These are phyloP conservation scores for Drosophila bifasciata DNA, from an alignment of 1,140 invertebrate genomes.

Conservation along the genomic window DNA sequence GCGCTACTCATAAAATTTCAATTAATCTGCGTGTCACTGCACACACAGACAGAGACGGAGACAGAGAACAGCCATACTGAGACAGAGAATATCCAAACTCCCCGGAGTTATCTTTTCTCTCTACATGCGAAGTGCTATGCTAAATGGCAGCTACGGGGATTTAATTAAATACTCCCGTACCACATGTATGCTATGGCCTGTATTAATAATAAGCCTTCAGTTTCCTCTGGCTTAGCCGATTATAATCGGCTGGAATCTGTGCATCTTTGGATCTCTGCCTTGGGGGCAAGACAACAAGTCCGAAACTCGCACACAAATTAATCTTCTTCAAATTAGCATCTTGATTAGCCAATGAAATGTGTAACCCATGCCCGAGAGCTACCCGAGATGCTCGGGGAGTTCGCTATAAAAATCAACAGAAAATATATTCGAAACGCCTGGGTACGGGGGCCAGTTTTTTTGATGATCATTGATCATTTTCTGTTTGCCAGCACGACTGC, in stretches of 20 bases:
- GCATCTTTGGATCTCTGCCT: slow-evolving; percentile 35
- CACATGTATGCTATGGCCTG: slow-evolving; percentile 36
- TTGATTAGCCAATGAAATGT: slow-evolving; percentile 83
- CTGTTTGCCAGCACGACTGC: slow-evolving; percentile 23
- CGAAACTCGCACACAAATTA: slow-evolving; percentile 74
- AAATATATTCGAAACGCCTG: slow-evolving; percentile 17
- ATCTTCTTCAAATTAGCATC: slow-evolving; percentile 84
- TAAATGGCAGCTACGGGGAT: slow-evolving; percentile 48
- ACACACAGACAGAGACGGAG: slow-evolving; percentile 16
- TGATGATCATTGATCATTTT: slow-evolving; percentile 82
- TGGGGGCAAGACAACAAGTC: slow-evolving; percentile 20
- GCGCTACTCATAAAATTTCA: slow-evolving; percentile 83
- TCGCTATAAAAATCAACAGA: slow-evolving; percentile 78
- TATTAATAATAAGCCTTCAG: slow-evolving; percentile 70
- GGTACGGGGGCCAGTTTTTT: background rate
- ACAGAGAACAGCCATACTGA: background rate
- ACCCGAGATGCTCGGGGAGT: slow-evolving; percentile 16
- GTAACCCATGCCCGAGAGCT: slow-evolving; percentile 64
- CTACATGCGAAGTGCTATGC: slow-evolving; percentile 2
- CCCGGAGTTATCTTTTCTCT: background rate
- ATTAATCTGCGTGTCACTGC: slow-evolving; percentile 81
- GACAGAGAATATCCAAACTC: too few relatives aligned
- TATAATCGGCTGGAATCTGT: slow-evolving; percentile 49
- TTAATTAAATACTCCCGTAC: slow-evolving; percentile 68
- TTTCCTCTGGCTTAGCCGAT: slow-evolving; percentile 63